phyloP scores from a whole-genome alignment of 2,113 vertebrate species.

The Cervus canadensis region DNA sequence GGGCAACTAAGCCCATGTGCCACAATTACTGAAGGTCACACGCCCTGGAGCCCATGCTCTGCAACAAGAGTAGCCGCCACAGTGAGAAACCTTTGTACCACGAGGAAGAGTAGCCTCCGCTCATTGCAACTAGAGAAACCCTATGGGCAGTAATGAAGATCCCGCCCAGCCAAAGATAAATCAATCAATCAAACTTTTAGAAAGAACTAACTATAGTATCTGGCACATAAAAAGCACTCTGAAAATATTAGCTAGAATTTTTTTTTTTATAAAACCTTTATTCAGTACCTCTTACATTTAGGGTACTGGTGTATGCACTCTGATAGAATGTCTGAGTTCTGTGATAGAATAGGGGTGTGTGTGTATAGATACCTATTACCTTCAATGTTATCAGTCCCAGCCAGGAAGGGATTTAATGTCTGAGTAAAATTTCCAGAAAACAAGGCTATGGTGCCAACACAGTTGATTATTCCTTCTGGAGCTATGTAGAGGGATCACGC shows the following conservation, averaged over 20 bases:
- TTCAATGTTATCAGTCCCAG: background rate
- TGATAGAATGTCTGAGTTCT: background rate
- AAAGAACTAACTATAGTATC: background rate
- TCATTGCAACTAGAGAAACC: background rate
- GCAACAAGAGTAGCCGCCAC: background rate
- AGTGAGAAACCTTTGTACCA: background rate
- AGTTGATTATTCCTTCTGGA: background rate
- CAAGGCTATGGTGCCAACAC: background rate
- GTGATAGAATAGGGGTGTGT: background rate
- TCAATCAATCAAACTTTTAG: background rate
- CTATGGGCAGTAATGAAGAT: background rate
- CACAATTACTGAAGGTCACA: background rate
- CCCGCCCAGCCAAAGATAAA: background rate
- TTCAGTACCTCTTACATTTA: background rate
- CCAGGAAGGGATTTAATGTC: background rate
- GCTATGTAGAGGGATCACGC: background rate
- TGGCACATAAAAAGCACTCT: background rate
- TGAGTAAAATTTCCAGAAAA: conserved; percentile 39
- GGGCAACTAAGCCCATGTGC: background rate
- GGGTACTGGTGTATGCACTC: background rate
- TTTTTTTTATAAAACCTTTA: background rate
- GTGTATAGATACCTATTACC: background rate
- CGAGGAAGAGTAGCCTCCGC: background rate
- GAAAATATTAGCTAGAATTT: background rate
- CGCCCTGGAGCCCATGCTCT: background rate